Evolutionary conservation across 2,113 vertebrate genomes (phyloP), one percentile per base, ranked within the genome.

Genomic region (Mungos mungo): DNA sequence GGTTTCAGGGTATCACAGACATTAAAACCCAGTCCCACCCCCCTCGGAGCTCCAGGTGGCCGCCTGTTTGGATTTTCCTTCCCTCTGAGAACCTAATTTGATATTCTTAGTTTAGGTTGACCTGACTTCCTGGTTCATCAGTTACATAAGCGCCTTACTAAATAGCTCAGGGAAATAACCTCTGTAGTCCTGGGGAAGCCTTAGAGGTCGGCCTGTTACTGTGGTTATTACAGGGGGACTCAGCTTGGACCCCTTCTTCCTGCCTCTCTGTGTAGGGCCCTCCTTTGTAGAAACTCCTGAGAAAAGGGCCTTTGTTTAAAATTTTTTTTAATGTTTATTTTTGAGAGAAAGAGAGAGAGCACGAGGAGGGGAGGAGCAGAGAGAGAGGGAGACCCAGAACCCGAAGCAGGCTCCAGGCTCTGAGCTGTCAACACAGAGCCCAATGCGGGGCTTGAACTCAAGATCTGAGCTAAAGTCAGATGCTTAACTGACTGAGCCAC

Each of bases 51-150:
- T 3, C 7, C 0, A 38, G 83, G 57, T 54, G 57, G 88, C 90
- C 25, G 60, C 93, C 85, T 97, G 93, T 92, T 92, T 87, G 63
- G 35, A n/a, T 14, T 47, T 71, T 47, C 35, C 90, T 89, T 81
- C 33, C 60, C n/a, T 57, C 54, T 3, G n/a, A 76, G 92, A 90
- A 68, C 74, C 50, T 87, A 79, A 47, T 72, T 74, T 83, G 79
- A 83, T 95, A 35, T 77, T 90, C 85, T 90, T 76, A 60, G 85
- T 93, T 60, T 68, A 66, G 65, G 54, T 93, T 93, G 65, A 54
- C 68, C 63, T 0, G 33, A 11, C 93, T 98, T 95, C 92, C 92
- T 89, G 77, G 72, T 68, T 81, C 23, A 5, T 45, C 72, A 7
- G 33, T 95, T 96, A 57, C 13, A 5, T 80, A 80, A 89, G 81